A percentile compares a stretch with the other conserved stretches of the same genome.
Evolutionary conservation across 2,888 invertebrate species (phyloP).

Genomic region (Lycaena phlaeas): DNA sequence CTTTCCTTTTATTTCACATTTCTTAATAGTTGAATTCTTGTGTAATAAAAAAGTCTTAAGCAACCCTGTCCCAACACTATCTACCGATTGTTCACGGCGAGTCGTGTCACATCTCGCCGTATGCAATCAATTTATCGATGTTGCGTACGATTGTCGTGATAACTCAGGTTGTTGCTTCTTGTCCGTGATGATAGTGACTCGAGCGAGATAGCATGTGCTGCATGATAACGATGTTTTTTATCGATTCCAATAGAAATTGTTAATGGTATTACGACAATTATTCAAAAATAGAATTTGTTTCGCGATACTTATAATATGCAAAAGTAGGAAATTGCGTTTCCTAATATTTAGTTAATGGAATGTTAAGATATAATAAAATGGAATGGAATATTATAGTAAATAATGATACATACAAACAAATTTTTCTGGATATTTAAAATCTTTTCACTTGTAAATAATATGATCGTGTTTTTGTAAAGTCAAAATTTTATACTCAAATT

Average conservation of each 20-base stretch:
- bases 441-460: no score
- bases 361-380: no score
- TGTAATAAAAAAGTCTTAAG: slow-evolving; percentile 6
- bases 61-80: slow-evolving; percentile 2
- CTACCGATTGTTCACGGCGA: slow-evolving; percentile 24
- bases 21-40: no score
- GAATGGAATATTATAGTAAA: no score
- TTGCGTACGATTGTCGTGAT: slow-evolving; percentile 14
- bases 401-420: no score
- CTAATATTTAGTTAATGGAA: no score
- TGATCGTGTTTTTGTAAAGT: no score
- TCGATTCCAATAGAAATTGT: slow-evolving; percentile 14
- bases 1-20: no score
- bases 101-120: slow-evolving; percentile 27
- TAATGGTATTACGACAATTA: neutral
- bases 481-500: no score
- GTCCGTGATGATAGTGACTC: slow-evolving; percentile 27
- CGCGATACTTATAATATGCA: neutral
- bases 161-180: slow-evolving; percentile 16
- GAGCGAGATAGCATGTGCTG: slow-evolving; percentile 16
- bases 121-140: slow-evolving; percentile 18
- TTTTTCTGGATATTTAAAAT: no score
- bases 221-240: slow-evolving; percentile 14
- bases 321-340: no score
- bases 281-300: neutral